Base-by-base conservation (phyloP, 2,888 invertebrate species). In the Horisme vitalbata region DNA sequence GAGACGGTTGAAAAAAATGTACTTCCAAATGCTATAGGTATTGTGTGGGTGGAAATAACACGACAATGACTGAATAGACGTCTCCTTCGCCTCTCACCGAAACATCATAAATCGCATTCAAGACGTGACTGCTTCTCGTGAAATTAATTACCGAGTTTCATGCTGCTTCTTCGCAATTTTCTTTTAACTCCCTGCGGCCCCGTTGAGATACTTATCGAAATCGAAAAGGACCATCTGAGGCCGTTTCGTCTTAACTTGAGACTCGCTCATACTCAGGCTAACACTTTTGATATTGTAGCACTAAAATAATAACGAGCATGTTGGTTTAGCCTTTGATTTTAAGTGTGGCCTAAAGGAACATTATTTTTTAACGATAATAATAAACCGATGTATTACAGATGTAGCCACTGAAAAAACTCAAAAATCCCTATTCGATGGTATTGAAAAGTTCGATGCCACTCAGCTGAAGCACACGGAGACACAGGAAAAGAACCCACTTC, bases 381-480 rank as follows among this genome's bases (percentile, higher is more conserved):
- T 2, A 6, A 4, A 3, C 5, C 11, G 7, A 34, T 18, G 65
- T 28, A 75, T 87, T 88, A 23, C 88, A 97, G 97, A 97, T 92
- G 94, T 97, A 63, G 95, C 95, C 55, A 93, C 95, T 34, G 97
- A 97, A 80, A 97, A 96, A 83, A 94, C 92, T 55, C 94, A 95
- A 80, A 94, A 95, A 79, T 95, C 95, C 52, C 86, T 97, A 55
- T 93, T 97, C 72, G 95, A 94, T 67, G 96, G 96, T 41, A 96
- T 97, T 68, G 96, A 96, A 82, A 92, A 93, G 61, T 97, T 97
- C 77, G 95, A 97, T 84, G 91, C 95, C 48, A 93, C 91, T 63
- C 94, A 94, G 79, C 89, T 97, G 82, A 97, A 97, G 84, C 97
- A 96, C 84, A 95, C 97, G 35, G 95, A 97, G 84, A 97, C 97